phyloP scores from a whole-genome alignment of 2,888 invertebrate genomes.

The Petrolisthes manimaculis region DNA sequence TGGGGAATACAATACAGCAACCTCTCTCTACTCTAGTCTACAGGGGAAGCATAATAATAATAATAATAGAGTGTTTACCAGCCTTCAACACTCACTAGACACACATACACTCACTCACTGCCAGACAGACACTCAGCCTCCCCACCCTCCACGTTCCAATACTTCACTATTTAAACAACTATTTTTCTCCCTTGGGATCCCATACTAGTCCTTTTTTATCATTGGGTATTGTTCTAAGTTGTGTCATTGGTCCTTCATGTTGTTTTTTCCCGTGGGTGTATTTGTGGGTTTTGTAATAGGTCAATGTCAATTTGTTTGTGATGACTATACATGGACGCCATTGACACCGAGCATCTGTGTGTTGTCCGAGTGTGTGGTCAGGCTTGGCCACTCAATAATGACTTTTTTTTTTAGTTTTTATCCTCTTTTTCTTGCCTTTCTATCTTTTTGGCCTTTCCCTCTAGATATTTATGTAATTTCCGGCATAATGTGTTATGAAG shows the following conservation, averaged over 20 bases:
- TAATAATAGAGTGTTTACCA: conserved; percentile 35
- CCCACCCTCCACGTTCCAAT: conserved; percentile 48
- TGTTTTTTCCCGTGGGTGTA: no score
- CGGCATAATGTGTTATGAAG: neutral
- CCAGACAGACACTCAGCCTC: neutral
- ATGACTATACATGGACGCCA: neutral
- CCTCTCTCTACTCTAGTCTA: conserved; percentile 25
- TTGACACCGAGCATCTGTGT: neutral
- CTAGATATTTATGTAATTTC: neutral
- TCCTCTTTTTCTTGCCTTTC: no score
- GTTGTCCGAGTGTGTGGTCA: neutral
- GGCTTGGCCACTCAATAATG: neutral
- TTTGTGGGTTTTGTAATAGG: no score
- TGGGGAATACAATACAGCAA: conserved; percentile 29
- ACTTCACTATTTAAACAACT: neutral
- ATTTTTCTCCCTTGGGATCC: neutral
- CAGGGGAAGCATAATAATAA: conserved; percentile 35
- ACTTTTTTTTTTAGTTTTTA: neutral
- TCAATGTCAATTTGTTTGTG: neutral
- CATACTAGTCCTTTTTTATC: neutral
- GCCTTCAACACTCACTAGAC: conserved; percentile 13
- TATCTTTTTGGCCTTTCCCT: no score
- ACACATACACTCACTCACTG: no score
- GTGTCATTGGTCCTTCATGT: neutral
- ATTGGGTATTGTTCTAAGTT: neutral